phyloP scores from a whole-genome alignment of 2,797 vertebrate species.

The Coccyzus lansbergi region DNA sequence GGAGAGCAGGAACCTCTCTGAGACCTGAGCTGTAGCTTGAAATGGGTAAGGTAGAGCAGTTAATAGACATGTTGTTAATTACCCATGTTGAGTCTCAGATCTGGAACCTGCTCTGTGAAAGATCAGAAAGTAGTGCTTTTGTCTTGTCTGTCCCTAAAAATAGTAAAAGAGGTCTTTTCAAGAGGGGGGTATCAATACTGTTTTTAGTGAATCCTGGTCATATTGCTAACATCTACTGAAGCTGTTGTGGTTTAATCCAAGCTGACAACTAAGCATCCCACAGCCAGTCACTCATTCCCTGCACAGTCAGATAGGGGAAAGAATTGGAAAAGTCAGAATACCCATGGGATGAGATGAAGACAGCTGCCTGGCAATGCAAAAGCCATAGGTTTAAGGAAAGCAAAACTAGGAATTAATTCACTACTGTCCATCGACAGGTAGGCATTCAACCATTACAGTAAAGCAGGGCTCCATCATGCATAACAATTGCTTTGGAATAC shows the following conservation, averaged over 20 bases:
- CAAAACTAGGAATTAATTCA: neutral
- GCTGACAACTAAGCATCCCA: neutral
- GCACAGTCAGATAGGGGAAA: no score
- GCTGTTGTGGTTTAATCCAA: neutral
- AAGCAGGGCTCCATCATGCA: fast-evolving
- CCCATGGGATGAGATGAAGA: no score
- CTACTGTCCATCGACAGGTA: neutral
- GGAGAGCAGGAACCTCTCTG: neutral
- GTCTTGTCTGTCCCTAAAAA: neutral
- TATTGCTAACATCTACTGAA: neutral
- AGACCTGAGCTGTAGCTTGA: neutral
- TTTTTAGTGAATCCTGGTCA: neutral
- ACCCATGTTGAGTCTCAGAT: neutral
- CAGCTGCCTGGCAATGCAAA: neutral
- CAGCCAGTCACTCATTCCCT: no score
- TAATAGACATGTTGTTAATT: neutral
- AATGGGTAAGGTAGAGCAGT: neutral
- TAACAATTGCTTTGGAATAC: neutral
- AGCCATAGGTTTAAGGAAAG: fast-evolving
- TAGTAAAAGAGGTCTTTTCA: neutral
- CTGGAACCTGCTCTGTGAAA: neutral
- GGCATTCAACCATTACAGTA: neutral
- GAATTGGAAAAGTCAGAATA: no score
- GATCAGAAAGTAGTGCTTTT: neutral
- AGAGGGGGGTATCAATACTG: neutral